These are phyloP conservation scores for Kradibia gibbosae DNA, from an alignment of 1,140 invertebrate species.

Conservation along the genomic window DNA sequence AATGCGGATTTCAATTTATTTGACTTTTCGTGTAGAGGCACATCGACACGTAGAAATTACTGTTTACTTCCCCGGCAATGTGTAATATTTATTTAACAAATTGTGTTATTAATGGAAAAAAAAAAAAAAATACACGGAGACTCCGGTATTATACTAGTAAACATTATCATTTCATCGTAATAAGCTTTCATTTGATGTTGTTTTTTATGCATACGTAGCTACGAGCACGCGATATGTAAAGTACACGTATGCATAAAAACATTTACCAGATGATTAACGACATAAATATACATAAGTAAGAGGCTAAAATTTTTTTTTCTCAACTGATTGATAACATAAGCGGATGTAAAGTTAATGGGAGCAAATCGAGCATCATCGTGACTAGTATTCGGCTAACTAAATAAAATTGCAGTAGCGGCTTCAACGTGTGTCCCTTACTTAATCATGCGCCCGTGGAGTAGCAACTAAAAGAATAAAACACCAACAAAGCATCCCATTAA, in stretches of 20 bases:
- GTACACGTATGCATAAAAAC: no score
- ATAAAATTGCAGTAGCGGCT: background rate
- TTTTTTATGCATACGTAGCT: background rate
- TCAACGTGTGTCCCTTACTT: background rate
- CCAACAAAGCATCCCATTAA: background rate
- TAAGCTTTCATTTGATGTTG: conserved; percentile 27
- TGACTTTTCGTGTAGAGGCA: background rate
- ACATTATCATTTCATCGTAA: conserved; percentile 31
- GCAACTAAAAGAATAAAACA: conserved; percentile 14
- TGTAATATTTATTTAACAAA: conserved; percentile 6
- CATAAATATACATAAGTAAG: background rate
- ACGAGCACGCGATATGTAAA: no score
- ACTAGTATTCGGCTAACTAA: background rate
- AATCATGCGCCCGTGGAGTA: background rate
- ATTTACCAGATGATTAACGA: conserved; percentile 20
- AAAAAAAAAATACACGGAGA: background rate
- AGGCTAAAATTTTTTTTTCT: background rate
- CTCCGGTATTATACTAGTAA: conserved; percentile 40
- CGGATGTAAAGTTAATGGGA: background rate
- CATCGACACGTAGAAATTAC: background rate
- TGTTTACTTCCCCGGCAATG: background rate
- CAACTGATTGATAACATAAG: background rate
- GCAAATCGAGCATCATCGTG: background rate
- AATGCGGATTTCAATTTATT: background rate
- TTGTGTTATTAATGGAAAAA: background rate